Percentiles rank a stretch among this genome's conserved stretches.
Conservation (phyloP, 2,888 invertebrate genomes). For the Ditula angustiorana region DNA sequence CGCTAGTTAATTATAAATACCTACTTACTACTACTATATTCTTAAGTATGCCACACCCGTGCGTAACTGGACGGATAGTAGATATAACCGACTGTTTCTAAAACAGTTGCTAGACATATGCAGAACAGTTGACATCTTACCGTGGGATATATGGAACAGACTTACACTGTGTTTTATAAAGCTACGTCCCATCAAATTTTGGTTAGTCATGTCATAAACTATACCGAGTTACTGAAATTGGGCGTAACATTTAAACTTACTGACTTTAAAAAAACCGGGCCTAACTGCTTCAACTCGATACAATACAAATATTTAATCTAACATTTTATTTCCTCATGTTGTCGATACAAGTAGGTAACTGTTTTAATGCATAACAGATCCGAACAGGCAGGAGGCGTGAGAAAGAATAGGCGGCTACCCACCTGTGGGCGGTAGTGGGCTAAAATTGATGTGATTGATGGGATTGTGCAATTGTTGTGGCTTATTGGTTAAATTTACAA, state of each 20-base stretch:
- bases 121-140: conserved; percentile 11
- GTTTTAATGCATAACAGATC: conserved; percentile 33
- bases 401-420: conserved; percentile 32
- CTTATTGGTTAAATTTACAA: conserved; percentile 23
- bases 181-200: too few relatives aligned
- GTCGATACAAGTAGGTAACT: conserved; percentile 22
- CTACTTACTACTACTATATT: too few relatives aligned
- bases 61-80: too few relatives aligned
- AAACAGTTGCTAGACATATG: neutral
- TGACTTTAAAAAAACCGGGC: too few relatives aligned
- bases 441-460: conserved; percentile 38
- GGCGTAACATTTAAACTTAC: too few relatives aligned
- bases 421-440: conserved; percentile 33
- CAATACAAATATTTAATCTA: too few relatives aligned
- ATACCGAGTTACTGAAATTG: too few relatives aligned
- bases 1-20: too few relatives aligned
- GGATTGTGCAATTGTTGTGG: conserved; percentile 29
- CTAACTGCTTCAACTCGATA: neutral
- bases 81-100: neutral
- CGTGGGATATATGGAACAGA: conserved; percentile 1
- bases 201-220: too few relatives aligned
- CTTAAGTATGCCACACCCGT: too few relatives aligned
- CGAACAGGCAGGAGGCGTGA: conserved; percentile 36
- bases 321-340: neutral
- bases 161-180: too few relatives aligned